These are phyloP conservation scores for Phanerotoma sp. DNA, from an alignment of 2,888 invertebrate genomes.

Conservation along the genomic window DNA sequence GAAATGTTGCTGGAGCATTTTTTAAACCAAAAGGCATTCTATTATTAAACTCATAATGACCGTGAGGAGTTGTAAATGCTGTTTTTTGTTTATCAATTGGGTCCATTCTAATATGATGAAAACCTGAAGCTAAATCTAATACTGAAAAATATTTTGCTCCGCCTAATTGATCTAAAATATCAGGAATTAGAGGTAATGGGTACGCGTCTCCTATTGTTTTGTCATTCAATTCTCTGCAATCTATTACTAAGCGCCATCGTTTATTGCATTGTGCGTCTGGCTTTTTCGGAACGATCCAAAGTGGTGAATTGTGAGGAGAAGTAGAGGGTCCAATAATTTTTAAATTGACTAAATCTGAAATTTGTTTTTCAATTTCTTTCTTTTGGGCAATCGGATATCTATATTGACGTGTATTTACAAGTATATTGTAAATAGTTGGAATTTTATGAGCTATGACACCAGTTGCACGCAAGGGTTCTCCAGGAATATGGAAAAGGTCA, in stretches of 20 bases:
- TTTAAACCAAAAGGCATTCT: constrained; percentile 9
- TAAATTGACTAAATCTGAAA: neutral
- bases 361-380: neutral
- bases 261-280: neutral
- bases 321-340: neutral
- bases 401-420: constrained; percentile 2
- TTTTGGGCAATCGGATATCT: neutral
- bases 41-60: neutral
- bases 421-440: neutral
- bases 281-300: neutral
- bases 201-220: constrained; percentile 2
- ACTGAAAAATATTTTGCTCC: too few relatives aligned
- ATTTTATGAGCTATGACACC: neutral
- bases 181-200: constrained; percentile 1
- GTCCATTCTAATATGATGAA: constrained; percentile 4
- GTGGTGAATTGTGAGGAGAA: neutral
- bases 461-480: constrained; percentile 3
- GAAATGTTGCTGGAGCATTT: too few relatives aligned
- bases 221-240: too few relatives aligned
- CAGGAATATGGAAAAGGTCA: constrained; percentile 5
- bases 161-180: constrained; percentile 5
- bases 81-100: neutral
- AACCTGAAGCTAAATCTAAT: constrained; percentile 5
- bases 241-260: neutral
- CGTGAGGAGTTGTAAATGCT: constrained; percentile 14